A percentile compares a stretch with the other conserved stretches of the same genome.
These are phyloP conservation scores for Ceratotherium simum DNA, from an alignment of 2,113 vertebrate species.

Conservation along the genomic window DNA sequence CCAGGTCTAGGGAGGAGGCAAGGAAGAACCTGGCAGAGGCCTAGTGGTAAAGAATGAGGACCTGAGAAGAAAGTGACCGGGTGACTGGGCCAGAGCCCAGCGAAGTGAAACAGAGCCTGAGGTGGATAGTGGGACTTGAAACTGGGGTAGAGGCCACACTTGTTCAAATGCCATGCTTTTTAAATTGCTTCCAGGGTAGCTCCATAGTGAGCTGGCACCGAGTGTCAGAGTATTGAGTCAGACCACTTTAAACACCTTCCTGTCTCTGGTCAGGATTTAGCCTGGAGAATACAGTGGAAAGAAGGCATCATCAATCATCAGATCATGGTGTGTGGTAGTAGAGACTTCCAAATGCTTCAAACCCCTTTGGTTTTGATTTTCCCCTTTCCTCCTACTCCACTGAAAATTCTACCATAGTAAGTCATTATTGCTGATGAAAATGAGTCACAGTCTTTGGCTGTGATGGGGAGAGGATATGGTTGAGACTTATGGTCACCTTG, in stretches of 20 bases:
- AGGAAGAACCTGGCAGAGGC: neutral
- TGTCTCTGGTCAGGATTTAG: neutral
- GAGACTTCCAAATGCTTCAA: neutral
- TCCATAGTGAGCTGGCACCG: neutral
- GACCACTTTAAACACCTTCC: neutral
- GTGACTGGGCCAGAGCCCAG: neutral
- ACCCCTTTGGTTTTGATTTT: neutral
- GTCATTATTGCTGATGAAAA: conserved; percentile 37
- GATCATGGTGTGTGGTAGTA: neutral
- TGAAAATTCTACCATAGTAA: neutral
- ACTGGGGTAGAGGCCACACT: neutral
- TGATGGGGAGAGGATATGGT: neutral
- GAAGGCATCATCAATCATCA: neutral
- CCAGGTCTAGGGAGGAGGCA: neutral
- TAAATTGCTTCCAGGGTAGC: neutral
- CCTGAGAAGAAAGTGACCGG: neutral
- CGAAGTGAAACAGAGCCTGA: neutral
- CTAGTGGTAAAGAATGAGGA: neutral
- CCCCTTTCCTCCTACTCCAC: neutral
- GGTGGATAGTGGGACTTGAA: neutral
- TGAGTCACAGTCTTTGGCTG: neutral
- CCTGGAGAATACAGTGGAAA: neutral
- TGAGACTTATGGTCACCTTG: neutral
- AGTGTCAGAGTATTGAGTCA: neutral
- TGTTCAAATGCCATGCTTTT: neutral